A percentile compares a stretch with the other conserved stretches of the same genome.
Conservation (phyloP, 2,113 vertebrate species). For the Siphamia tubifer region DNA sequence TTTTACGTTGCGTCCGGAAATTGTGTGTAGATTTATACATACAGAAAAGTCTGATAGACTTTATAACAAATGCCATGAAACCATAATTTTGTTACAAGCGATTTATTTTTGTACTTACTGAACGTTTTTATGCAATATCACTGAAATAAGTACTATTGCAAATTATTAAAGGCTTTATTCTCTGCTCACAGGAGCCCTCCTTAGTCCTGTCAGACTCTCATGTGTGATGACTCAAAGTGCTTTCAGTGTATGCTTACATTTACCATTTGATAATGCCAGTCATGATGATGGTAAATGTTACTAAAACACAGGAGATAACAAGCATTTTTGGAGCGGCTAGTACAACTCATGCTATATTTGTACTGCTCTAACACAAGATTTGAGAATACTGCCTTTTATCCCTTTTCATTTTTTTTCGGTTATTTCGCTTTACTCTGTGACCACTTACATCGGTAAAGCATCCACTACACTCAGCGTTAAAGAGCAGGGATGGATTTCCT, state of each 20-base stretch:
- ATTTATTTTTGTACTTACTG: constrained; percentile 77
- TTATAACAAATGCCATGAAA: constrained; percentile 63
- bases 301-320: constrained; percentile 15
- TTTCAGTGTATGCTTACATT: constrained; percentile 60
- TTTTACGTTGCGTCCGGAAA: constrained; percentile 45
- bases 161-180: constrained; percentile 63
- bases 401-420: background rate
- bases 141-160: constrained; percentile 53
- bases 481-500: constrained; percentile 23
- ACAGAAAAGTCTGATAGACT: constrained; percentile 43
- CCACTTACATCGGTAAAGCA: constrained; percentile 8
- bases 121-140: constrained; percentile 70
- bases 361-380: constrained; percentile 31
- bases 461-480: background rate
- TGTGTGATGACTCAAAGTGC: constrained; percentile 51
- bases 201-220: constrained; percentile 40
- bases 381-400: constrained; percentile 59
- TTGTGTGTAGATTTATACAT: constrained; percentile 64
- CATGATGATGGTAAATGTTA: constrained; percentile 46
- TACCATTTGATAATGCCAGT: constrained; percentile 42
- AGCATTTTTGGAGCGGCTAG: constrained; percentile 19
- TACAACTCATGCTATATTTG: constrained; percentile 12
- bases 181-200: constrained; percentile 53
- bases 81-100: constrained; percentile 73
- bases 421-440: constrained; percentile 2